Evolutionary conservation across 1,140 invertebrate species (phyloP).

Genomic region (Musca domestica): DNA sequence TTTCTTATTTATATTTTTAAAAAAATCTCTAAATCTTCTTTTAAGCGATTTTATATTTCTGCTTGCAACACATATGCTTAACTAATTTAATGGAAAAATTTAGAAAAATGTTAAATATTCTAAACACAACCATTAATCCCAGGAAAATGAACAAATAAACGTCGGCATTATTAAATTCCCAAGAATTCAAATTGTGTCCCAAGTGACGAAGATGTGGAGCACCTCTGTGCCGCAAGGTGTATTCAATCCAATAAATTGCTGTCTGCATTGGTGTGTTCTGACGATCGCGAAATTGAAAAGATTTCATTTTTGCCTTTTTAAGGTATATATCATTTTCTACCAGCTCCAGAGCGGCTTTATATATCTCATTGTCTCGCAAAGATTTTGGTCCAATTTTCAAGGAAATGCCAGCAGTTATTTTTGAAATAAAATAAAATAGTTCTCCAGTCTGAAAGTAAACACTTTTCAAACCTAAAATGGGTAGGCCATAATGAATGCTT

Average conservation of each 20-base stretch:
- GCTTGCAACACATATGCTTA: too few species aligned
- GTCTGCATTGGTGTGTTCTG: constrained; percentile 60
- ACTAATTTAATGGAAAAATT: too few species aligned
- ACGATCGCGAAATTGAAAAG: constrained; percentile 58
- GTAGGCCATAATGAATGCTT: constrained; percentile 71
- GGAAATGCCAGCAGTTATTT: constrained; percentile 55
- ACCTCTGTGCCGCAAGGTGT: constrained; percentile 63
- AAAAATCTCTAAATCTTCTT: too few species aligned
- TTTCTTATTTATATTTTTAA: too few species aligned
- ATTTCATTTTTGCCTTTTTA: neutral
- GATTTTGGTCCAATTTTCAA: constrained; percentile 34
- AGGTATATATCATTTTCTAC: constrained; percentile 27
- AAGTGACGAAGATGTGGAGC: constrained; percentile 61
- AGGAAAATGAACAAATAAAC: neutral
- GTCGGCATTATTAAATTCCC: constrained; percentile 1
- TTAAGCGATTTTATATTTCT: too few species aligned
- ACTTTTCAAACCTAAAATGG: constrained; percentile 60
- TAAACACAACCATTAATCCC: too few species aligned
- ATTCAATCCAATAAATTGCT: constrained; percentile 66
- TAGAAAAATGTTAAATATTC: too few species aligned
- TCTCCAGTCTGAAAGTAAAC: constrained; percentile 71
- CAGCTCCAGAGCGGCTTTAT: constrained; percentile 15
- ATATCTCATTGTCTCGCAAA: too few species aligned
- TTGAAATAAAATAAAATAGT: constrained; percentile 56
- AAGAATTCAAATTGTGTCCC: constrained; percentile 54